Percentiles rank a stretch among this genome's conserved stretches.
Conservation (phyloP, 2,888 invertebrate species). For the Euclidia mi region DNA sequence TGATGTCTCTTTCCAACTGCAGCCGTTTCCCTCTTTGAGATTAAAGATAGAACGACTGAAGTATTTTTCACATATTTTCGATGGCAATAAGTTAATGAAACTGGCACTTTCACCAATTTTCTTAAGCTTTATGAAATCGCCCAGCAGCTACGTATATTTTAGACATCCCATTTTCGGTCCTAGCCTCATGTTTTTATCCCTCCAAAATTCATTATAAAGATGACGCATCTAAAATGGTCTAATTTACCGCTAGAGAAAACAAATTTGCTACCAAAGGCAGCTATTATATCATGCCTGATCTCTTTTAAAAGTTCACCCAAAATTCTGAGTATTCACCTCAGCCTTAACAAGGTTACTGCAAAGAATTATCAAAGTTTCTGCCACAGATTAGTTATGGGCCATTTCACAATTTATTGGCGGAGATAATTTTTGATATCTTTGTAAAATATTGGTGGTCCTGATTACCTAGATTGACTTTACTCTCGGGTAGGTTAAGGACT, state of each 20-base stretch:
- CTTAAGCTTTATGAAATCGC: neutral
- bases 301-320: conserved; percentile 43
- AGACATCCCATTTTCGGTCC: neutral
- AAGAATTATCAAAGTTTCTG: conserved; percentile 46
- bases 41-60: too few species aligned
- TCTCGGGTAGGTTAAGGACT: too few species aligned
- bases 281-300: conserved; percentile 43
- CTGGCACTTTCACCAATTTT: neutral
- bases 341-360: conserved; percentile 37
- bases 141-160: neutral
- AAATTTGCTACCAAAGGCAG: conserved; percentile 37
- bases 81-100: too few species aligned
- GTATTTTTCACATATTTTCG: too few species aligned
- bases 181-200: neutral
- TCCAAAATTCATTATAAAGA: conserved; percentile 31
- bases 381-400: conserved; percentile 31
- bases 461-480: too few species aligned
- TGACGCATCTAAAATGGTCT: conserved; percentile 38
- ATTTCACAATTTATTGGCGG: conserved; percentile 35
- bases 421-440: conserved; percentile 9
- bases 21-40: too few species aligned
- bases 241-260: conserved; percentile 50
- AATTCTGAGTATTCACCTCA: conserved; percentile 36
- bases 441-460: conserved; percentile 6
- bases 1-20: too few species aligned